Evolutionary conservation across 2,797 vertebrate genomes (phyloP).

Genomic region (Silurus aristotelis): DNA sequence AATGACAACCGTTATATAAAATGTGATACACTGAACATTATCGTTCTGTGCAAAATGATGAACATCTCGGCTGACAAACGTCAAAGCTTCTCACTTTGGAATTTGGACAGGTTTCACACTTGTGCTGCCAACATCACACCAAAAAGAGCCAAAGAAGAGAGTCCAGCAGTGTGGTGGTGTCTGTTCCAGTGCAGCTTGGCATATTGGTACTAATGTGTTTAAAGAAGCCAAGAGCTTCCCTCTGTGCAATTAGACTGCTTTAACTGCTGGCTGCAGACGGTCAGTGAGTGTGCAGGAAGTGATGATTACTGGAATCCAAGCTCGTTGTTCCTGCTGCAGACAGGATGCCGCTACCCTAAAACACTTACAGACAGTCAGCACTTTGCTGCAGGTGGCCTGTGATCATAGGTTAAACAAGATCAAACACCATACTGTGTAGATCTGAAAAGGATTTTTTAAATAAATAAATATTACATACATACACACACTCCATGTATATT

Average conservation of each 20-base stretch:
- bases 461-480: neutral
- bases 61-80: neutral
- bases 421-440: slow-evolving; percentile 17
- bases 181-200: slow-evolving; percentile 66
- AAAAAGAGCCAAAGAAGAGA: neutral
- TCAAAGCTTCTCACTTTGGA: slow-evolving; percentile 11
- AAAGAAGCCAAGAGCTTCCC: slow-evolving; percentile 70
- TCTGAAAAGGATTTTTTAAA: neutral
- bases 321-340: slow-evolving; percentile 61
- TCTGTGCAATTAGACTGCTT: slow-evolving; percentile 75
- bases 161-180: slow-evolving; percentile 52
- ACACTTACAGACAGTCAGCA: slow-evolving; percentile 72
- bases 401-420: slow-evolving; percentile 54
- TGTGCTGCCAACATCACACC: slow-evolving; percentile 32
- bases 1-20: neutral
- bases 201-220: slow-evolving; percentile 59
- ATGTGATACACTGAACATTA: neutral
- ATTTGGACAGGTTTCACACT: slow-evolving; percentile 10
- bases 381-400: slow-evolving; percentile 70
- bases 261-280: slow-evolving; percentile 71
- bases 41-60: neutral
- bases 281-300: slow-evolving; percentile 68
- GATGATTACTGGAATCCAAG: slow-evolving; percentile 68
- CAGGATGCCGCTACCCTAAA: slow-evolving; percentile 69
- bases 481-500: neutral